phyloP scores from a whole-genome alignment of 2,113 vertebrate genomes.

The Hylia prasina region DNA sequence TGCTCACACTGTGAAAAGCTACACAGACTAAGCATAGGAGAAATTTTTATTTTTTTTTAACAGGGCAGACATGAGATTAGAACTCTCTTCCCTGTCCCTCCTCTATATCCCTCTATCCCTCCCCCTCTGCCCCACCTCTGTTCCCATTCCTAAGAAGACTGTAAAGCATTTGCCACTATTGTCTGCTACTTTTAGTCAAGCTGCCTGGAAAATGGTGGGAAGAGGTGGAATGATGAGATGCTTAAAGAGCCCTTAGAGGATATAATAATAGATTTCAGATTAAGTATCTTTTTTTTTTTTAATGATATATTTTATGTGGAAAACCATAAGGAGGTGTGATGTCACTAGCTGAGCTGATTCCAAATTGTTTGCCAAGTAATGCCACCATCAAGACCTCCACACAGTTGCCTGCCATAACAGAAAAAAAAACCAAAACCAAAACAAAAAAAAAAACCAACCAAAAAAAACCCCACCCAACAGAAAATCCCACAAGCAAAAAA shows the following conservation, averaged over 20 bases:
- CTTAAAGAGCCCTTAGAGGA: constrained; percentile 50
- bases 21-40: not conserved
- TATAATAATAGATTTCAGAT: constrained; percentile 70
- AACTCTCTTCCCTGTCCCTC: not conserved
- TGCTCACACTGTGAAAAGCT: not conserved
- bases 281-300: constrained; percentile 42
- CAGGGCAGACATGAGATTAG: not conserved
- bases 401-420: constrained; percentile 42
- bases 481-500: not conserved
- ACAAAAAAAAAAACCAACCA: too few relatives aligned
- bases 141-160: not conserved
- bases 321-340: constrained; percentile 75
- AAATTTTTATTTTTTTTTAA: not conserved
- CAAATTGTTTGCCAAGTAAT: constrained; percentile 75
- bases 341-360: constrained; percentile 69
- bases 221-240: not conserved
- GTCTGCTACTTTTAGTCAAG: constrained; percentile 34
- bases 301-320: constrained; percentile 68
- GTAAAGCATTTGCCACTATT: not conserved
- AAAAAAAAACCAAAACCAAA: not conserved
- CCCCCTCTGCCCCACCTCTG: not conserved
- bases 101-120: not conserved
- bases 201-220: not conserved
- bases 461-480: not conserved
- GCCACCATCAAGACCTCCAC: constrained; percentile 57